phyloP scores from a whole-genome alignment of 2,888 invertebrate species.

The Apomyelois bistriatella region DNA sequence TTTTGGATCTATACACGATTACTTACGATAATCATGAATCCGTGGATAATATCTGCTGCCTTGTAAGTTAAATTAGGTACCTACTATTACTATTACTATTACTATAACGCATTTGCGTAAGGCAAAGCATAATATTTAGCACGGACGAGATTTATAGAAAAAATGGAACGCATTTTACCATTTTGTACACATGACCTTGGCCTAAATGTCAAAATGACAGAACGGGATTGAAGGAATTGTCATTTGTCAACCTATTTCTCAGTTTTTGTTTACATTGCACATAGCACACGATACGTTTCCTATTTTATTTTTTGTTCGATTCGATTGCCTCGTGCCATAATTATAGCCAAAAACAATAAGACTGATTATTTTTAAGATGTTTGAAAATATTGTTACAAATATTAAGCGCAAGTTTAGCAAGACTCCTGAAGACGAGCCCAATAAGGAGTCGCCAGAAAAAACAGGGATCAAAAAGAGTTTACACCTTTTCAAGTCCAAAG shows the following conservation, averaged over 20 bases:
- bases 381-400: conserved; percentile 64
- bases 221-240: conserved; percentile 28
- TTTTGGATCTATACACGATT: conserved; percentile 90
- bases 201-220: conserved; percentile 72
- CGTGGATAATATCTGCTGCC: conserved; percentile 84
- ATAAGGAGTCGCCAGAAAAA: conserved; percentile 44
- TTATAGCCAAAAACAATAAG: conserved; percentile 56
- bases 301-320: conserved; percentile 33
- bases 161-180: conserved; percentile 47
- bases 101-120: too few relatives aligned
- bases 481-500: conserved; percentile 56
- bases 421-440: conserved; percentile 47
- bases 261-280: conserved; percentile 41
- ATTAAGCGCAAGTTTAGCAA: conserved; percentile 67
- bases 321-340: conserved; percentile 17
- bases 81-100: too few relatives aligned
- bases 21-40: conserved; percentile 91
- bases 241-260: conserved; percentile 12
- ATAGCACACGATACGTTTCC: neutral
- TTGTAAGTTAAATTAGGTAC: too few relatives aligned
- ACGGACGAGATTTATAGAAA: conserved; percentile 18
- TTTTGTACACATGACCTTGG: conserved; percentile 46
- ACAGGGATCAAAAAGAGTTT: conserved; percentile 54
- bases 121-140: too few relatives aligned
- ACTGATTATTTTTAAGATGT: conserved; percentile 73